phyloP scores from a whole-genome alignment of 1,140 invertebrate species.

The Lepidurus arcticus region DNA sequence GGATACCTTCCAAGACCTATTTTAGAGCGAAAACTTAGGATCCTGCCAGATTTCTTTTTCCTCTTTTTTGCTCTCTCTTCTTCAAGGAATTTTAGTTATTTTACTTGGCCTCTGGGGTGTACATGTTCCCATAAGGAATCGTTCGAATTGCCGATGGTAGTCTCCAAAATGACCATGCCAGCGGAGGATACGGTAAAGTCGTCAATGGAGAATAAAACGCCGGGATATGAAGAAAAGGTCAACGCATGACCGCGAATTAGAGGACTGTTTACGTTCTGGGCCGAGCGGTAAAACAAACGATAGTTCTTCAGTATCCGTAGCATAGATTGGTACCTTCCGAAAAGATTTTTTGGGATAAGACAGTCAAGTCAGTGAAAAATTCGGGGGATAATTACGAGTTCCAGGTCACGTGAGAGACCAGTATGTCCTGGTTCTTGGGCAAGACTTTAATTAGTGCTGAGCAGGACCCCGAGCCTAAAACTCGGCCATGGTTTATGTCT shows the following conservation, averaged over 20 bases:
- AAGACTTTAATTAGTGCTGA: constrained; percentile 59
- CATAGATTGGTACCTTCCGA: constrained; percentile 71
- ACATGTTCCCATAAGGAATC: constrained; percentile 54
- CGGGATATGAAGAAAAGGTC: constrained; percentile 83
- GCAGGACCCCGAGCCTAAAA: constrained; percentile 48
- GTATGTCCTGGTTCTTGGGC: constrained; percentile 51
- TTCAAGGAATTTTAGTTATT: not conserved
- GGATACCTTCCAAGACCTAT: constrained; percentile 67
- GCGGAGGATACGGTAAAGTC: constrained; percentile 71
- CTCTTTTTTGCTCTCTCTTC: constrained; percentile 26
- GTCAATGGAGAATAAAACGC: constrained; percentile 75
- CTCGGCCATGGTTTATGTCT: constrained; percentile 34
- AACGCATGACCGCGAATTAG: constrained; percentile 61
- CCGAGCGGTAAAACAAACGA: constrained; percentile 67
- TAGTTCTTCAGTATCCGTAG: constrained; percentile 83
- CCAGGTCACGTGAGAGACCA: constrained; percentile 64
- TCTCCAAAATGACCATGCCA: constrained; percentile 62
- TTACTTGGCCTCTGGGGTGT: constrained; percentile 48
- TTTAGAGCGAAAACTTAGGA: constrained; percentile 32
- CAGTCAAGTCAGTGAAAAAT: not conserved
- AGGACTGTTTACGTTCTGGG: constrained; percentile 45
- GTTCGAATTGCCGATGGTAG: constrained; percentile 63
- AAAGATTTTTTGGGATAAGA: constrained; percentile 23
- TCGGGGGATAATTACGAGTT: constrained; percentile 48
- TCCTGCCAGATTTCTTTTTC: constrained; percentile 24